Evolutionary conservation across 2,888 invertebrate species (phyloP), one percentile per base, ranked within the genome.

Genomic region (Philonicus albiceps): DNA sequence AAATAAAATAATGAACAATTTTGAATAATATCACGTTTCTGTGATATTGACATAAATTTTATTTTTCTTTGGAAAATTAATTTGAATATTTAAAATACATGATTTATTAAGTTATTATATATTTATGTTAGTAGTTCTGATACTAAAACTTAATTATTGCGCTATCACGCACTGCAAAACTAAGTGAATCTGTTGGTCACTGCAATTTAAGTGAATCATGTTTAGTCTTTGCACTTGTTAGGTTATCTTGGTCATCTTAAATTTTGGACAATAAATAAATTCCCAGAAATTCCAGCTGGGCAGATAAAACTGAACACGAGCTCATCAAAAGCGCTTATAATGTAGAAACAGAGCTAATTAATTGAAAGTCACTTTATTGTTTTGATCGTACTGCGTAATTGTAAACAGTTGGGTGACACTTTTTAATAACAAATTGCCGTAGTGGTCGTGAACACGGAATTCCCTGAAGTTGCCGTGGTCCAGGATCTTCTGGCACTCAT

Each of bases 371-470:
- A 64, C 64, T 27, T 64, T 64, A 64, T 81, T 81, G n/a, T 81
- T 81, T 22, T 64, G 81, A 31, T 81, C 64, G 34, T 55, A 81
- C 55, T 85, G 85, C 49, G 85, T 49, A 75, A 85, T 85, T 43
- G 78, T 87, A 43, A 90, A 90, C 34, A 89, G 55, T 87, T 92
- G 91, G 1, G 90, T 90, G 31, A 92, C 89, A 80, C 90, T 88
- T 3, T 90, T 90, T 72, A 88, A 89, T 2, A 89, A 88, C 34
- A 91, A 88, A 78, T 89, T 90, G 0, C 91, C 92, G 87, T 90
- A 89, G 78, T 91, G 92, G 89, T 92, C 90, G 73, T 90, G 91
- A 0, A 90, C 91, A 31, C 90, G 89, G 3, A 88, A 90, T 75
- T 91, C 90, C 55, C 90, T 89, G 76, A 89, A 87, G 11, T 89